phyloP scores from a whole-genome alignment of 2,113 vertebrate species.

The Lates calcarifer region DNA sequence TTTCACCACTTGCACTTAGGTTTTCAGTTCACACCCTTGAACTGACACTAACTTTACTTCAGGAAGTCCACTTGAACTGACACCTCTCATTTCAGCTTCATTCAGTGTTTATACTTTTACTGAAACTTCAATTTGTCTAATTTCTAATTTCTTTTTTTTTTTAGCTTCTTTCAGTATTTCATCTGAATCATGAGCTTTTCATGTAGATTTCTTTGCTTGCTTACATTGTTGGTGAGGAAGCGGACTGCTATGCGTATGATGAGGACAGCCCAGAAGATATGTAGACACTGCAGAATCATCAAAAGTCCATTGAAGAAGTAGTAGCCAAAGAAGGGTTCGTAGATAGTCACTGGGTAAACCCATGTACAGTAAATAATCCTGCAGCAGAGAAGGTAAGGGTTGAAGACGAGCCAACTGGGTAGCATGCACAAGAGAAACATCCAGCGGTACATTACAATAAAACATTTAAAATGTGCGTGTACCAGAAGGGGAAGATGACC shows the following conservation, averaged over 20 bases:
- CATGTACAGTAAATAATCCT: conserved; percentile 95
- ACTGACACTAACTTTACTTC: neutral
- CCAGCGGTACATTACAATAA: neutral
- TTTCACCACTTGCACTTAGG: too few species aligned
- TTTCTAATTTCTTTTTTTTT: neutral
- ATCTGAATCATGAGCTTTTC: neutral
- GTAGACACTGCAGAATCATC: conserved; percentile 90
- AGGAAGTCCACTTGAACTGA: neutral
- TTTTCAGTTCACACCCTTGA: neutral
- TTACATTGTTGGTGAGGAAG: conserved; percentile 94
- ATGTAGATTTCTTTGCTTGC: conserved; percentile 30
- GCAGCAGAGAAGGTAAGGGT: conserved; percentile 27
- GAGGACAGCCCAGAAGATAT: conserved; percentile 95
- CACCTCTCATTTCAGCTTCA: neutral
- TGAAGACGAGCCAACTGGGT: neutral
- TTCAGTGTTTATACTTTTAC: neutral
- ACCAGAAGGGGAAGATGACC: conserved; percentile 96
- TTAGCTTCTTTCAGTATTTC: neutral
- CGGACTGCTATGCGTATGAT: conserved; percentile 94
- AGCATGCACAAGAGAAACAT: neutral
- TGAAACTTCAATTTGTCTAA: too few species aligned
- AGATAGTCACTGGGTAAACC: conserved; percentile 90
- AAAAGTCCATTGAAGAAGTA: conserved; percentile 97
- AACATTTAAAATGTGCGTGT: conserved; percentile 36
- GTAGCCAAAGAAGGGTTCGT: conserved; percentile 94